Evolutionary conservation across 1,140 invertebrate species (phyloP).

Genomic region (Euwallacea similis): DNA sequence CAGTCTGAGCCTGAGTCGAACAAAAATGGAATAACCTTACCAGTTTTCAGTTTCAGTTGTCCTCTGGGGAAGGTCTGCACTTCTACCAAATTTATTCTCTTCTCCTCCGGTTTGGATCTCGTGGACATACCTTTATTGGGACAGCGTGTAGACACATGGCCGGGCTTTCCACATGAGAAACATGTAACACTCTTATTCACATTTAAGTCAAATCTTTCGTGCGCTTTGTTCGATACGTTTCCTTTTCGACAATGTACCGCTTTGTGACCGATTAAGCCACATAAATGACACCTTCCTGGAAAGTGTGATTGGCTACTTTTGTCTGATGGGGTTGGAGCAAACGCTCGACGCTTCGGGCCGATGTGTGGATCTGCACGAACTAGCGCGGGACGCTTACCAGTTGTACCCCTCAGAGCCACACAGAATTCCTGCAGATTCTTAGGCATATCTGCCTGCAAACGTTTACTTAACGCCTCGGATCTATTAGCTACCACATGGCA

Average conservation of each 20-base stretch:
- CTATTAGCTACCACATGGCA: background rate
- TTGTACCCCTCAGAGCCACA: background rate
- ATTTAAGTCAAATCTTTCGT: background rate
- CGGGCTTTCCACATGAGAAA: background rate
- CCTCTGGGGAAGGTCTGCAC: too few relatives aligned
- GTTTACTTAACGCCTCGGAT: background rate
- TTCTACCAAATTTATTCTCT: background rate
- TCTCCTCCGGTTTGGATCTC: background rate
- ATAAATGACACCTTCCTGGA: background rate
- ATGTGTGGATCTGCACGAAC: background rate
- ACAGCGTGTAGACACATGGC: background rate
- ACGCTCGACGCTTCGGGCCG: too few relatives aligned
- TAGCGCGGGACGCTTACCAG: constrained; percentile 5
- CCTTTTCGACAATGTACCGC: background rate
- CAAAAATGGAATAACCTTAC: constrained; percentile 10
- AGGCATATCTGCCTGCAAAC: constrained; percentile 3
- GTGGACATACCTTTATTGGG: background rate
- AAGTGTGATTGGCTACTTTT: too few relatives aligned
- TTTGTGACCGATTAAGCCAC: background rate
- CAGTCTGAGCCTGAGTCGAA: constrained; percentile 8
- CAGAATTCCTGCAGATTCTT: constrained; percentile 1
- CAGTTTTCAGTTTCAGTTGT: background rate
- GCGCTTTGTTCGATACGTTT: background rate
- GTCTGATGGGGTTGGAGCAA: too few relatives aligned
- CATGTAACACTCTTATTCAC: background rate